Percentiles rank a stretch among this genome's conserved stretches.
phyloP scores from a whole-genome alignment of 2,797 vertebrate genomes.

The Sebastes miniatus region DNA sequence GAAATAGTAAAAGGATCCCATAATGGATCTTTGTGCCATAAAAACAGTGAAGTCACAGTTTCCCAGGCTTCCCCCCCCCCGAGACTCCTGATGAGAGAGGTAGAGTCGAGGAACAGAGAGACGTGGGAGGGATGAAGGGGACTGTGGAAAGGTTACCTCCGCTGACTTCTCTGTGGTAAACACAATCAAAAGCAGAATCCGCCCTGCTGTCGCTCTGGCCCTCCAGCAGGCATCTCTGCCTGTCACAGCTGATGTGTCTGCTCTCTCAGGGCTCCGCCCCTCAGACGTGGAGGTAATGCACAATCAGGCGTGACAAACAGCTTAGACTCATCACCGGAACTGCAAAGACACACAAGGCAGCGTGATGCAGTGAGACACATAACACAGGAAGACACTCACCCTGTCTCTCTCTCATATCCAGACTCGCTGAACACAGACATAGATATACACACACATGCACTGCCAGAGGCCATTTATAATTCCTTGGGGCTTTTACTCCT shows the following conservation, averaged over 20 bases:
- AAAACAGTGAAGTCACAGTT: slow-evolving; percentile 76
- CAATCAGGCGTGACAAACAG: background rate
- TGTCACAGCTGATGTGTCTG: slow-evolving; percentile 22
- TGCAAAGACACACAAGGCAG: background rate
- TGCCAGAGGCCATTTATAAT: slow-evolving; percentile 32
- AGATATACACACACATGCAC: background rate
- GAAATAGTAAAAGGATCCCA: slow-evolving; percentile 70
- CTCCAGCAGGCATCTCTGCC: slow-evolving; percentile 17
- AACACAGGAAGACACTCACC: background rate
- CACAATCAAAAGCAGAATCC: slow-evolving; percentile 61
- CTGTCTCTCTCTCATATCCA: slow-evolving; percentile 13
- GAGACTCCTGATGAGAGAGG: slow-evolving; percentile 65
- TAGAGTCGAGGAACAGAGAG: slow-evolving; percentile 12
- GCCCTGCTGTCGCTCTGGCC: slow-evolving; percentile 23
- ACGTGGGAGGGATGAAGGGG: slow-evolving; percentile 35
- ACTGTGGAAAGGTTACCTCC: background rate
- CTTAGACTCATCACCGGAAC: background rate
- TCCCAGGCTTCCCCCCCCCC: slow-evolving; percentile 76
- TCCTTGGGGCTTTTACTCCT: slow-evolving; percentile 13
- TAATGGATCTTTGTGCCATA: slow-evolving; percentile 73
- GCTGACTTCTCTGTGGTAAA: slow-evolving; percentile 42
- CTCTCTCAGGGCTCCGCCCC: slow-evolving; percentile 5
- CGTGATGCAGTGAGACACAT: background rate
- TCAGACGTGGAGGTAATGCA: background rate
- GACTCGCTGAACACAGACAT: background rate